These are phyloP conservation scores for Bombylius discolor DNA, from an alignment of 2,888 invertebrate species.

Conservation along the genomic window DNA sequence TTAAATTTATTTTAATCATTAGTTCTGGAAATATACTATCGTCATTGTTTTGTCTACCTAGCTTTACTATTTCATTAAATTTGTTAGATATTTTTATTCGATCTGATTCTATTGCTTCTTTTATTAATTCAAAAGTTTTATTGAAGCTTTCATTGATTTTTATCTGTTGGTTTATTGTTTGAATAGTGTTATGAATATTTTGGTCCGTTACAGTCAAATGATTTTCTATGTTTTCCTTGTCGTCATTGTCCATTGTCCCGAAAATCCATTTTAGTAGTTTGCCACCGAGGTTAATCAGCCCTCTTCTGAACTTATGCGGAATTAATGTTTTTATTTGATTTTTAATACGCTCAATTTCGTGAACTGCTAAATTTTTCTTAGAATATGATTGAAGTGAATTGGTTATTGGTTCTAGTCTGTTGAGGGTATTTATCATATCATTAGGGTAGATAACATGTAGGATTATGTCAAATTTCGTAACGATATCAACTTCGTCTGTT, in stretches of 20 bases:
- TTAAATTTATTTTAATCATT: slow-evolving; percentile 7
- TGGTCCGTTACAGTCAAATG: not conserved
- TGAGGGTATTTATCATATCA: slow-evolving; percentile 6
- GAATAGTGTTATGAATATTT: not conserved
- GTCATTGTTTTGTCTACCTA: not conserved
- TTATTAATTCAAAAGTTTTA: slow-evolving; percentile 4
- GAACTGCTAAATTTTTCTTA: slow-evolving; percentile 1
- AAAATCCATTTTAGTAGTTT: slow-evolving; percentile 9
- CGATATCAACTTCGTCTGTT: slow-evolving; percentile 9
- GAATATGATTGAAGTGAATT: slow-evolving; percentile 1
- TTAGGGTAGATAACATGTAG: slow-evolving; percentile 5
- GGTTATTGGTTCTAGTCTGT: slow-evolving; percentile 7
- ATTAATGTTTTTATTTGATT: slow-evolving; percentile 8
- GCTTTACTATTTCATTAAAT: slow-evolving; percentile 8
- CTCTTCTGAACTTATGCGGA: too few species aligned
- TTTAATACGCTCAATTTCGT: slow-evolving; percentile 9
- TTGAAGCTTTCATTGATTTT: slow-evolving; percentile 6
- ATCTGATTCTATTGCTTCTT: slow-evolving; percentile 1
- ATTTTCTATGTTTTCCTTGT: slow-evolving; percentile 8
- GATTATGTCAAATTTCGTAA: slow-evolving; percentile 8
- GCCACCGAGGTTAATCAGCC: too few species aligned
- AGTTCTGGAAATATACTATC: slow-evolving; percentile 1
- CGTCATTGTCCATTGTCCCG: slow-evolving; percentile 8
- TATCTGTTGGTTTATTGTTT: not conserved
- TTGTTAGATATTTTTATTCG: slow-evolving; percentile 1